A percentile compares a stretch with the other conserved stretches of the same genome.
phyloP scores from a whole-genome alignment of 2,113 vertebrate species.

The Tyto alba region DNA sequence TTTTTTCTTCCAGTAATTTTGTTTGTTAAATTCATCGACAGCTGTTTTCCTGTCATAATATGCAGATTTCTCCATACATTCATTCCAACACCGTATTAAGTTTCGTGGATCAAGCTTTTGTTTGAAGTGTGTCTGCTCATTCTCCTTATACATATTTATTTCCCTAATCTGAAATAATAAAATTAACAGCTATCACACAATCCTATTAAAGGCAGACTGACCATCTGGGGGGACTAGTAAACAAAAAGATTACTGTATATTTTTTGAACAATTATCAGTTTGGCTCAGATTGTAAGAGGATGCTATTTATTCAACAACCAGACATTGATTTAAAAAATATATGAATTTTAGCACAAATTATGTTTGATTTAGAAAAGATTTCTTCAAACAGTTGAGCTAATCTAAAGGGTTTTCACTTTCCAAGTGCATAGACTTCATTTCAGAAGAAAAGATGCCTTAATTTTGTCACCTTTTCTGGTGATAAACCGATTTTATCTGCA shows the following conservation, averaged over 20 bases:
- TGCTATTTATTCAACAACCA: background rate
- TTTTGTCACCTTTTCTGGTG: conserved; percentile 74
- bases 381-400: background rate
- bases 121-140: conserved; percentile 76
- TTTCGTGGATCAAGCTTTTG: conserved; percentile 76
- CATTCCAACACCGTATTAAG: conserved; percentile 79
- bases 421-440: background rate
- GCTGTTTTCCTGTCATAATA: conserved; percentile 60
- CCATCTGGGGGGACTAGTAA: background rate
- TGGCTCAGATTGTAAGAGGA: background rate
- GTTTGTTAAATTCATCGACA: conserved; percentile 76
- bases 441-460: background rate
- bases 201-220: background rate
- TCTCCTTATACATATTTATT: conserved; percentile 83
- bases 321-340: background rate
- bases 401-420: background rate
- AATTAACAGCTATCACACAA: background rate
- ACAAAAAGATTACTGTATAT: background rate
- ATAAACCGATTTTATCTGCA: conserved; percentile 67
- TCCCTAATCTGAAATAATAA: conserved; percentile 74
- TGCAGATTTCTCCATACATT: conserved; percentile 76
- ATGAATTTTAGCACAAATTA: background rate
- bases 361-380: background rate
- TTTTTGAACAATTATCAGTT: background rate
- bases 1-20: conserved; percentile 87